A percentile compares a stretch with the other conserved stretches of the same genome.
Conservation (phyloP, 2,113 vertebrate species). For the Paradoxurus hermaphroditus region DNA sequence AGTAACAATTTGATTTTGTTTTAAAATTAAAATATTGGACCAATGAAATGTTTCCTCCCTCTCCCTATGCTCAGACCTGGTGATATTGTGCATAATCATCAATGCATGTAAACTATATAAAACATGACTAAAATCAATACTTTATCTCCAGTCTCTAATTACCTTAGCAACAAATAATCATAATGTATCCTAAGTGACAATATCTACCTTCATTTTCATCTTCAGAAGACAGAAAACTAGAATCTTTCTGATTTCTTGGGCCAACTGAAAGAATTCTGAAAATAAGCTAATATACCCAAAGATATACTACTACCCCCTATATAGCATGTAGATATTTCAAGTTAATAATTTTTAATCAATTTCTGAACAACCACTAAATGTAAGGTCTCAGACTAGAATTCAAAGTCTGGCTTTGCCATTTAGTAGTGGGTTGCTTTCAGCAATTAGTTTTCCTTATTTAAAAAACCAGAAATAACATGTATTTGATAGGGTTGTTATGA, state of each 20-base stretch:
- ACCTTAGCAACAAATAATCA: background rate
- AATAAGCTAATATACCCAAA: background rate
- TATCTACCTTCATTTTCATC: background rate
- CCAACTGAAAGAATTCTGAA: constrained; percentile 16
- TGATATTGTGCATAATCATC: background rate
- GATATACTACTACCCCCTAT: background rate
- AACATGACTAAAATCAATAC: background rate
- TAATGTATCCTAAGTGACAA: background rate
- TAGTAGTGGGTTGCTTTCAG: background rate
- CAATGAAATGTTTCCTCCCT: background rate
- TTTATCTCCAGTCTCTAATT: background rate
- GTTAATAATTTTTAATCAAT: background rate
- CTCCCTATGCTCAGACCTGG: background rate
- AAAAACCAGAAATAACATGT: background rate
- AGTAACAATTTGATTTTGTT: background rate
- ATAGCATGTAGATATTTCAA: background rate
- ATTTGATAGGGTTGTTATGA: background rate
- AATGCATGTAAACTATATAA: background rate
- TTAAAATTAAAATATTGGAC: constrained; percentile 33
- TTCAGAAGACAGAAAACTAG: constrained; percentile 30
- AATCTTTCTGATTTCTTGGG: background rate
- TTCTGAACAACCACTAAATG: background rate
- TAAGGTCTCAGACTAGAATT: background rate
- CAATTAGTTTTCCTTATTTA: background rate
- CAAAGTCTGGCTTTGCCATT: constrained; percentile 16